Evolutionary conservation across 1,140 invertebrate genomes (phyloP).

Genomic region (Polyergus mexicanus): DNA sequence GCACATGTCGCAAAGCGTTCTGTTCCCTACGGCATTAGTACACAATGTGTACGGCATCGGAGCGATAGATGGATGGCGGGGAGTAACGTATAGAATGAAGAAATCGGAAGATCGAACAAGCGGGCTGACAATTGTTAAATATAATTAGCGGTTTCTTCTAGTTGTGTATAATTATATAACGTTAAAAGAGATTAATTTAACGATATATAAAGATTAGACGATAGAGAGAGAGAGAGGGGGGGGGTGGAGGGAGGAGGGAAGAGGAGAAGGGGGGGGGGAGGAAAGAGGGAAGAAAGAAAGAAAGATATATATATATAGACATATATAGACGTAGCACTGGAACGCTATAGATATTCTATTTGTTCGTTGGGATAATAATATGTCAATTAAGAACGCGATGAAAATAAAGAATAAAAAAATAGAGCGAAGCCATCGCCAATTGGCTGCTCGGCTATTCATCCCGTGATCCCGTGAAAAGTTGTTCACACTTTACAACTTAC

Average conservation of each 20-base stretch:
- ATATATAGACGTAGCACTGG: too few species aligned
- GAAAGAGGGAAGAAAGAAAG: neutral
- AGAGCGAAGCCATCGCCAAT: conserved; percentile 68
- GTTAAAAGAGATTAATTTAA: conserved; percentile 20
- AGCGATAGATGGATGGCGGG: conserved; percentile 36
- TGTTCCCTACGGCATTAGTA: conserved; percentile 91
- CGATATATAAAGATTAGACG: neutral
- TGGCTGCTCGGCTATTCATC: conserved; percentile 69
- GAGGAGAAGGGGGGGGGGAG: neutral
- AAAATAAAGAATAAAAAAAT: conserved; percentile 27
- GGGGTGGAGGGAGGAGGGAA: too few species aligned
- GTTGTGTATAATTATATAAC: neutral
- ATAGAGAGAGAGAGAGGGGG: neutral
- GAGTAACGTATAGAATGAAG: neutral
- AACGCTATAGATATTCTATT: neutral
- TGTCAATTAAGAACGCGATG: conserved; percentile 2
- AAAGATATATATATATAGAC: too few species aligned
- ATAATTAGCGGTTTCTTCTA: neutral
- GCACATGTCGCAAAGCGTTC: conserved; percentile 94
- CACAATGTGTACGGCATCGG: conserved; percentile 75
- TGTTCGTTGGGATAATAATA: neutral
- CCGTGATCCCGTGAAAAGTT: conserved; percentile 4
- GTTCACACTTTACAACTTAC: conserved; percentile 89
- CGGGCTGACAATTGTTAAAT: conserved; percentile 1
- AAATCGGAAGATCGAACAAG: neutral